Percentiles rank a stretch among this genome's conserved stretches.
These are phyloP conservation scores for Tachina grossa DNA, from an alignment of 2,888 invertebrate species.

Conservation along the genomic window DNA sequence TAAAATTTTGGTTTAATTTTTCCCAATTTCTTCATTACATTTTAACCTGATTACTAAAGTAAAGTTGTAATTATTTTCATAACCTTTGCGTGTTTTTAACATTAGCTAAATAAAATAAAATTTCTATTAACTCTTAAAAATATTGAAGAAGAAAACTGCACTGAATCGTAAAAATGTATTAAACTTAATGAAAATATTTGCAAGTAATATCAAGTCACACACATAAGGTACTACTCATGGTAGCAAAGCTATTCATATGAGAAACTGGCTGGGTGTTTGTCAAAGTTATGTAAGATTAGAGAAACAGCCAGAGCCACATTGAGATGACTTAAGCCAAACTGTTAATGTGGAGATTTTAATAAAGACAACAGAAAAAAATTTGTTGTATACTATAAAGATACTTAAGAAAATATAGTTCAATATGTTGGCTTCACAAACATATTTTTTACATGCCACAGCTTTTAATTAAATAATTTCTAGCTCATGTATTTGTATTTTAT, in stretches of 20 bases:
- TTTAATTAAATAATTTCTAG: conserved; percentile 14
- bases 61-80: conserved; percentile 13
- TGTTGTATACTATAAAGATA: background rate
- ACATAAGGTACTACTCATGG: background rate
- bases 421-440: background rate
- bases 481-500: background rate
- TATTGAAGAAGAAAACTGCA: background rate
- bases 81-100: conserved; percentile 48
- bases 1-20: background rate
- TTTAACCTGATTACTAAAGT: conserved; percentile 8
- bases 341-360: conserved; percentile 1
- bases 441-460: conserved; percentile 5
- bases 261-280: background rate
- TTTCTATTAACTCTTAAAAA: conserved; percentile 29
- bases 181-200: conserved; percentile 21
- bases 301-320: conserved; percentile 4
- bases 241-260: background rate
- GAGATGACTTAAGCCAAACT: conserved; percentile 34
- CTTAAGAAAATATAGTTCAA: background rate
- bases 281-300: conserved; percentile 35
- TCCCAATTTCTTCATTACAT: background rate
- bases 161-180: conserved; percentile 7
- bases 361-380: background rate
- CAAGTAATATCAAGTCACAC: background rate
- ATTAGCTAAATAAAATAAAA: conserved; percentile 36